Evolutionary conservation across 2,888 invertebrate genomes (phyloP), one percentile per base, ranked within the genome.

Genomic region (Phortica magna): DNA sequence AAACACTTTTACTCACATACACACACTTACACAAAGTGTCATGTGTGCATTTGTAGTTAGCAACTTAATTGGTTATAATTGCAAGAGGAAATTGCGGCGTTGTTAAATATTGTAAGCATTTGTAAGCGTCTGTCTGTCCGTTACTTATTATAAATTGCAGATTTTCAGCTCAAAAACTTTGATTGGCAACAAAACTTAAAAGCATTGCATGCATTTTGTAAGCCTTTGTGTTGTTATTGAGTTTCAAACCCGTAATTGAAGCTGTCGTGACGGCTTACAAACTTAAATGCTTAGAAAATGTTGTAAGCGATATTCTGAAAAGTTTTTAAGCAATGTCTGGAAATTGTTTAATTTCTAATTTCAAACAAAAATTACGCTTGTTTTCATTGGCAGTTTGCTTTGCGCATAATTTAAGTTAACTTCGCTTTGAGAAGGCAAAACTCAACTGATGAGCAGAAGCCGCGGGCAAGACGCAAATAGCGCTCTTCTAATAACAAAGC

Each of bases 21-120:
- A 48, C 48, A 48, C 14, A 48, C 10, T 6, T 7, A 48, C 10
- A 48, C 48, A 48, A 1, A 48, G 7, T 7, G 43, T 43, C 48
- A 48, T 2, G 2, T 48, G 14, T 2, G 48, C 48, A 48, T 14
- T 12, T 14, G 48, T 48, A 48, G 10, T 12, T 6, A 12, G 7
- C 9, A 48, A 48, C 48, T 48, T 48, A 64, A 73, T 71, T 71
- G 70, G 31, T 55, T 55, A 71, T 55, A 31, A 71, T 22, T 22
- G 53, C 9, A 55, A 71, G 31, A 48, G 48, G 48, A 70, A 70
- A 70, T 70, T 70, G 43, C 12, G 48, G 68, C 48, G 53, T 70
- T 19, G 48, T 53, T 48, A 48, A 70, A 70, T 70, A 22, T 70
- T 70, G 48, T 71, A 53, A 71, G 55, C 39, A 31, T 17, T 48